Base-by-base conservation (phyloP, 1,140 invertebrate species). In the Bathynomus jamesi region DNA sequence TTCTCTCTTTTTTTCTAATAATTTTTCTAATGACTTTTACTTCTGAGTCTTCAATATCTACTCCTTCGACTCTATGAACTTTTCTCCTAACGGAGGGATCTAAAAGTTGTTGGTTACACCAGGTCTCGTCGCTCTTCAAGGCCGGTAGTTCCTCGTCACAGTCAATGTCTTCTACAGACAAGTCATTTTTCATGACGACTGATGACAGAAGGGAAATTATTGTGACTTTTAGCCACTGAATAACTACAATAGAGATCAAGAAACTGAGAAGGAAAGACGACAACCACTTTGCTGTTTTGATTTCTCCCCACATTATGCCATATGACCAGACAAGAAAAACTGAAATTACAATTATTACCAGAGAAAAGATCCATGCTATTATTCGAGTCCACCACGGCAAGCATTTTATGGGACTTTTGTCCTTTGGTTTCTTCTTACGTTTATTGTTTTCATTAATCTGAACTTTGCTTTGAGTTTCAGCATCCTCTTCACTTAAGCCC, bases 271-370 rank as follows among this genome's bases (percentile, higher is more conserved):
- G 67, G 76, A 86, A 81, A 3, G 85, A 85, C 1, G 83, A 83
- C 13, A 86, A 82, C 85, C 85, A 86, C 77, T 86, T 84, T 66
- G 81, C 81, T 53, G 83, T 84, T 72, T 85, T 85, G 13, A 82
- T 80, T 70, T 85, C 83, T 31, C 83, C 82, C 79, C 86, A 86
- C 71, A 78, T 79, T 46, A 86, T 83, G 13, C 84, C 85, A 74
- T 86, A 85, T 40, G 85, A 82, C 71, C 83, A 84, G 8, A 85
- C 81, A 77, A 86, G 84, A 65, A 83, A 82, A 0, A 81, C 78
- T 0, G 83, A 82, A 0, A 82, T 79, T n/a, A 80, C 69, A 21
- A 83, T 83, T 0, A 81, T 77, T 5, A 81, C n/a, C 69, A 82
- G 77, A 7, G 83, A 78, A 7, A 86, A 29, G 10, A 84, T 74